Conservation (phyloP, 2,888 invertebrate genomes). For the Drosophila prostipennis region DNA sequence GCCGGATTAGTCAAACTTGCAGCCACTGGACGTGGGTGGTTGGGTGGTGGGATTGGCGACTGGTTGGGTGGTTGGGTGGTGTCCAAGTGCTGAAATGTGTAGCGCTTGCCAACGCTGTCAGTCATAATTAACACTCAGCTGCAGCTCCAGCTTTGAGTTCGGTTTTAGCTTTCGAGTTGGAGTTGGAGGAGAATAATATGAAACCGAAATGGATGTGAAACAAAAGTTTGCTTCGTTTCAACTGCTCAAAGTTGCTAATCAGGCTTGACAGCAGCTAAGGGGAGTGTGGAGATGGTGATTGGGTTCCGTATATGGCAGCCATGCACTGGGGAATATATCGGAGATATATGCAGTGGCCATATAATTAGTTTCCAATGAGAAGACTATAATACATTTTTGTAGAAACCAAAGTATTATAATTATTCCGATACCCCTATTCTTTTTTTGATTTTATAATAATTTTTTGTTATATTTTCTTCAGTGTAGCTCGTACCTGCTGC, state of each 20-base stretch:
- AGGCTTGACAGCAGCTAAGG: constrained; percentile 51
- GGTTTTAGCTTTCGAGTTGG: not conserved
- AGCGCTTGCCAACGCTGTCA: constrained; percentile 54
- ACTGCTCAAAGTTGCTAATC: constrained; percentile 61
- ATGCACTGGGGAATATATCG: not conserved
- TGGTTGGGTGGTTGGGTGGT: constrained; percentile 7
- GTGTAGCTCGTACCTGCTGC: constrained; percentile 6
- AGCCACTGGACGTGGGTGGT: constrained; percentile 6
- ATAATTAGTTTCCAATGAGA: too few relatives aligned
- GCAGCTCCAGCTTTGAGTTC: constrained; percentile 10
- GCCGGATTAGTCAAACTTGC: constrained; percentile 55
- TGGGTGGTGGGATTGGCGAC: not conserved
- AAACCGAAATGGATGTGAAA: constrained; percentile 55
- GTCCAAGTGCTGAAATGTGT: constrained; percentile 52
- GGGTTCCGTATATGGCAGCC: not conserved
- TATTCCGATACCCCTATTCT: too few relatives aligned
- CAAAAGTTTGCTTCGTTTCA: constrained; percentile 51
- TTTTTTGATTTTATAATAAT: too few relatives aligned
- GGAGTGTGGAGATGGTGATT: not conserved
- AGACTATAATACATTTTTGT: too few relatives aligned
- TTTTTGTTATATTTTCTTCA: too few relatives aligned
- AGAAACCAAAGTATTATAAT: too few relatives aligned
- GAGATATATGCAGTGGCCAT: not conserved
- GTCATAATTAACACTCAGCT: constrained; percentile 62
- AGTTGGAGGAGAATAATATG: constrained; percentile 43